phyloP scores from a whole-genome alignment of 1,140 invertebrate genomes.

The Drosophila nasuta region DNA sequence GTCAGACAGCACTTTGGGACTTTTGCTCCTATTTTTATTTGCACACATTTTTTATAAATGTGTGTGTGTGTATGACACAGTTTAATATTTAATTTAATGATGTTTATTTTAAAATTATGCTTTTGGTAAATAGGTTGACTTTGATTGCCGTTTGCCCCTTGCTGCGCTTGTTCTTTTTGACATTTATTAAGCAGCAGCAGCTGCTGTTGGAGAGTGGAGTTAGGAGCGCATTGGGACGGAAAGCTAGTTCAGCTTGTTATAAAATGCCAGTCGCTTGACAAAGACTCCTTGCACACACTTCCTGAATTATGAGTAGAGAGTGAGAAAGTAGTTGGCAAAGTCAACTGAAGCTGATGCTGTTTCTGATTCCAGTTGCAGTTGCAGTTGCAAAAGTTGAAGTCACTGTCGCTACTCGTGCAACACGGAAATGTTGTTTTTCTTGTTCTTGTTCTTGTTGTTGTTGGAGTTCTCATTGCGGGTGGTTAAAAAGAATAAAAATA shows the following conservation, averaged over 20 bases:
- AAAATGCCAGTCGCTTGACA: conserved; percentile 67
- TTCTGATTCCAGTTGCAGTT: conserved; percentile 57
- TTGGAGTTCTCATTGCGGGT: conserved; percentile 26
- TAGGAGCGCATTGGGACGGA: conserved; percentile 10
- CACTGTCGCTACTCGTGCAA: conserved; percentile 30
- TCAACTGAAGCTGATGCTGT: conserved; percentile 49
- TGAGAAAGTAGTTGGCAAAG: conserved; percentile 32
- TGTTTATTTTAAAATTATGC: conserved; percentile 47
- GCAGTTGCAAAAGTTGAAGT: conserved; percentile 16
- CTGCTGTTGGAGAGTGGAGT: neutral
- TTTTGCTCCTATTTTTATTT: conserved; percentile 7
- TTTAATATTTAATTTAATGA: conserved; percentile 34
- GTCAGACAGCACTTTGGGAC: conserved; percentile 15
- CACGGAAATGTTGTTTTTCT: conserved; percentile 61
- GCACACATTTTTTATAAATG: neutral
- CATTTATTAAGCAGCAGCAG: conserved; percentile 68
- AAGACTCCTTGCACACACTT: conserved; percentile 70
- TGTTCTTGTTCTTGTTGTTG: conserved; percentile 17
- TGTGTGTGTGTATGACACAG: neutral
- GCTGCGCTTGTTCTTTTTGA: conserved; percentile 36
- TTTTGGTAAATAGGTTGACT: conserved; percentile 44
- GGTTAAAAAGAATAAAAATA: conserved; percentile 6
- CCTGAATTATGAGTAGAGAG: conserved; percentile 72
- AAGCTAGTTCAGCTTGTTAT: conserved; percentile 57
- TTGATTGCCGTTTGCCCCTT: conserved; percentile 22